Evolutionary conservation across 1,140 invertebrate genomes (phyloP).

Genomic region (Liolophura sinensis): DNA sequence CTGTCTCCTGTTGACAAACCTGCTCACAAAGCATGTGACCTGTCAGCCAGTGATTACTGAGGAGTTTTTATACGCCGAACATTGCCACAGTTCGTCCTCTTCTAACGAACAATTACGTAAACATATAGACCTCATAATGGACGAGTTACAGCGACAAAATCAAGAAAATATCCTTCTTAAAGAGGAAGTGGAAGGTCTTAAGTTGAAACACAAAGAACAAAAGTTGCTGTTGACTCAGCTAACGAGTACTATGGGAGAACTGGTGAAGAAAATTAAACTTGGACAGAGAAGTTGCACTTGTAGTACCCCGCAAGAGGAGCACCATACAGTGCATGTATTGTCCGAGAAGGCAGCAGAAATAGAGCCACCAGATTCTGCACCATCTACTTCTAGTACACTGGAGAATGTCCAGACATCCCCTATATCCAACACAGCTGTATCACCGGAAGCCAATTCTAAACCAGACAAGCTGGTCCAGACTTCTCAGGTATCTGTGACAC

Average conservation of each 20-base stretch:
- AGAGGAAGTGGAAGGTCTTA: conserved; percentile 2
- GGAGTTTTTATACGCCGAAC: no score
- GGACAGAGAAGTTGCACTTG: no score
- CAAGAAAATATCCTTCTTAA: conserved; percentile 3
- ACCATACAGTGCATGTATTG: background rate
- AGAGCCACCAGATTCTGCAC: background rate
- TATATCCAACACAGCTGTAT: no score
- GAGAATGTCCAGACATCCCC: background rate
- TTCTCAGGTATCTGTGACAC: no score
- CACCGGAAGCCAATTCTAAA: background rate
- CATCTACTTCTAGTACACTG: conserved; percentile 1
- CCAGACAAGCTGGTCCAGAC: no score
- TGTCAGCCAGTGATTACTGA: no score
- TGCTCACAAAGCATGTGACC: no score
- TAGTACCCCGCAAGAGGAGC: background rate
- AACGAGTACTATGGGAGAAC: background rate
- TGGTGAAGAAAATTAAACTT: conserved; percentile 2
- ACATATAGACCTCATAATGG: background rate
- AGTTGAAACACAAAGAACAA: background rate
- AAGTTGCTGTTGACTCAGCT: conserved; percentile 2
- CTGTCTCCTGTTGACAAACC: no score
- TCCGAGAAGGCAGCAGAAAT: background rate
- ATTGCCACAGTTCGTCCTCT: no score
- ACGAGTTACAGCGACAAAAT: conserved; percentile 5
- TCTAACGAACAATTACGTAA: no score